Base-by-base conservation (phyloP, 2,797 vertebrate species). In the Clarias platycephalus region DNA sequence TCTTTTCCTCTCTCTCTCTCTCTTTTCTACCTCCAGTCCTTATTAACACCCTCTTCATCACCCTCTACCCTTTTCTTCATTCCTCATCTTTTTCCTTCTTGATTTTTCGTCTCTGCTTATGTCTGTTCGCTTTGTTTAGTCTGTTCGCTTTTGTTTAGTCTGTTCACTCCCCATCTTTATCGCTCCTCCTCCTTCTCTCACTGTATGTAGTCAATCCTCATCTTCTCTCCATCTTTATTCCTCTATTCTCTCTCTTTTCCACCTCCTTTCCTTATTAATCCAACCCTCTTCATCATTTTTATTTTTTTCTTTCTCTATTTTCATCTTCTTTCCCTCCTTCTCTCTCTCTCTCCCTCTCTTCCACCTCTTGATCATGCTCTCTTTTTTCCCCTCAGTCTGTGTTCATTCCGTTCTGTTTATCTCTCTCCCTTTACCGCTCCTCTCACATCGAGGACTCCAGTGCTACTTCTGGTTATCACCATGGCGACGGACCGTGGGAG, bases 401-500 rank as follows among this genome's bases (percentile, higher is more conserved):
- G n/a, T 85, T 16, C 44, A 49, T 44, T 37, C 58, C 13, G 60
- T 34, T 83, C 63, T 81, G 24, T 67, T 44, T 66, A 57, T 75
- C 49, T 40, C 28, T 55, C 58, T 62, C 68, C 53, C 63, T 53
- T 12, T n/a, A 26, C 63, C 18, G 74, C 34, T 86, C 28, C 20
- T 88, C 57, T 12, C 68, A 6, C 49, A 49, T n/a, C 63, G 24
- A 80, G 34, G 68, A 89, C 88, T 89, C 74, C 82, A 68, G 84
- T 55, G 79, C 82, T 79, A 74, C 82, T 77, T 72, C 78, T 79
- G 64, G 81, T 80, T 75, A 78, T 91, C 87, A 85, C 90, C 87
- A 90, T 90, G 83, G 89, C 67, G 87, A 91, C 89, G 40, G 49
- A 26, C 75, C 68, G 86, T 88, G 70, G 77, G 86, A 84, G 85